Percentiles rank a stretch among this genome's conserved stretches.
These are phyloP conservation scores for Chouioia cunea DNA, from an alignment of 2,888 invertebrate genomes.

Conservation along the genomic window DNA sequence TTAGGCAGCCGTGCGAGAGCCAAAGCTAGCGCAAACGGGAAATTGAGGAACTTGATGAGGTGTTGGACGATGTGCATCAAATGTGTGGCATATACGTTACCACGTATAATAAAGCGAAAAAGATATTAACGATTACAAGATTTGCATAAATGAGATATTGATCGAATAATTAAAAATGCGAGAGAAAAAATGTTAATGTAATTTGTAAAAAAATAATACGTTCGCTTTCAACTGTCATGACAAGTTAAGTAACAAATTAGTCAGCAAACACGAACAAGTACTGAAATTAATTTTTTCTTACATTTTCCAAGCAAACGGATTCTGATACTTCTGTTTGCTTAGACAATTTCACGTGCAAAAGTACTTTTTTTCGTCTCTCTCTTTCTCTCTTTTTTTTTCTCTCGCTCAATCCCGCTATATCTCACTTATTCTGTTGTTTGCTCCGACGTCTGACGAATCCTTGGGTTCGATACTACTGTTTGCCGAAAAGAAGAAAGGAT, in stretches of 20 bases:
- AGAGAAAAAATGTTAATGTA: no score
- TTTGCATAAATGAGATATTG: not conserved
- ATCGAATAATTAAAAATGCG: not conserved
- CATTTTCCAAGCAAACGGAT: no score
- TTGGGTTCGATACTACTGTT: conserved; percentile 14
- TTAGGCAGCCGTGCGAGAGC: not conserved
- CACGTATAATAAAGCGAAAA: no score
- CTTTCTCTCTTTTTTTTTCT: conserved; percentile 12
- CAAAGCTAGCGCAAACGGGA: conserved; percentile 3
- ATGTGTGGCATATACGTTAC: no score
- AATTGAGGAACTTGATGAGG: conserved; percentile 19
- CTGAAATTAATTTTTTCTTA: no score
- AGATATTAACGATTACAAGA: not conserved
- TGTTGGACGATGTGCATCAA: not conserved
- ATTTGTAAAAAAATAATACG: no score
- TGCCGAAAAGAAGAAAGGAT: conserved; percentile 9
- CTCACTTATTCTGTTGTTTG: conserved; percentile 1
- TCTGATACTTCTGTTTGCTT: no score
- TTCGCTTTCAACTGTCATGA: no score
- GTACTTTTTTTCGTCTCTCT: not conserved
- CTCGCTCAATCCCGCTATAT: not conserved
- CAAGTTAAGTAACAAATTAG: no score
- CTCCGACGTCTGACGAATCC: conserved; percentile 18
- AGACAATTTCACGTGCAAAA: no score
- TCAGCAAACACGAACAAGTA: no score